A percentile compares a stretch with the other conserved stretches of the same genome.
phyloP scores from a whole-genome alignment of 2,888 invertebrate species.

The Keiferia lycopersicella region DNA sequence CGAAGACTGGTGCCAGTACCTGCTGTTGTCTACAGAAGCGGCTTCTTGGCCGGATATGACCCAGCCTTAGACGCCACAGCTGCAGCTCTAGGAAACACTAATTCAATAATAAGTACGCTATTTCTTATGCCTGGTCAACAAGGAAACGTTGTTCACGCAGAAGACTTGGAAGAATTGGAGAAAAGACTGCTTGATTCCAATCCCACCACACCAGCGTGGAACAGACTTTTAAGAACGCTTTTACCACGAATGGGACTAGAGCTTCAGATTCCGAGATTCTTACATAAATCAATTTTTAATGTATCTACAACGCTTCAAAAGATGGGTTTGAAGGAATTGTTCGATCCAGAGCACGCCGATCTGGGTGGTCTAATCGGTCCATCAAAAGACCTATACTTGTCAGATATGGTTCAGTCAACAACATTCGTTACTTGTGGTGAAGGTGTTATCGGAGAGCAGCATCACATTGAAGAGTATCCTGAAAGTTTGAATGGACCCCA shows the following conservation, averaged over 20 bases:
- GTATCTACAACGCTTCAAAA: constrained; percentile 88
- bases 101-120: constrained; percentile 88
- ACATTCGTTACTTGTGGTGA: constrained; percentile 93
- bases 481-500: constrained; percentile 79
- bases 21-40: constrained; percentile 88
- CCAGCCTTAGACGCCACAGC: constrained; percentile 92
- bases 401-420: constrained; percentile 91
- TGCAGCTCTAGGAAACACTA: constrained; percentile 87
- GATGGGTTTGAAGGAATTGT: constrained; percentile 91
- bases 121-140: constrained; percentile 93
- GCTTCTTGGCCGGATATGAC: constrained; percentile 92
- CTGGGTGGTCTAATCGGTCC: constrained; percentile 90
- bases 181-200: constrained; percentile 85
- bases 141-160: constrained; percentile 89
- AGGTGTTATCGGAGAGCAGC: constrained; percentile 85
- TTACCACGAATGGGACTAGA: constrained; percentile 89
- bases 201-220: constrained; percentile 86
- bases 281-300: constrained; percentile 91
- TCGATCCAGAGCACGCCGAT: constrained; percentile 88
- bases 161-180: constrained; percentile 88
- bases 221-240: constrained; percentile 86
- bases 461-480: constrained; percentile 91
- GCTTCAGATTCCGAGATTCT: constrained; percentile 91
- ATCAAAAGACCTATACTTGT: constrained; percentile 89
- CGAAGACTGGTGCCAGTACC: constrained; percentile 91